These are phyloP conservation scores for Acrocephalus arundinaceus DNA, from an alignment of 2,113 vertebrate genomes.

Conservation along the genomic window DNA sequence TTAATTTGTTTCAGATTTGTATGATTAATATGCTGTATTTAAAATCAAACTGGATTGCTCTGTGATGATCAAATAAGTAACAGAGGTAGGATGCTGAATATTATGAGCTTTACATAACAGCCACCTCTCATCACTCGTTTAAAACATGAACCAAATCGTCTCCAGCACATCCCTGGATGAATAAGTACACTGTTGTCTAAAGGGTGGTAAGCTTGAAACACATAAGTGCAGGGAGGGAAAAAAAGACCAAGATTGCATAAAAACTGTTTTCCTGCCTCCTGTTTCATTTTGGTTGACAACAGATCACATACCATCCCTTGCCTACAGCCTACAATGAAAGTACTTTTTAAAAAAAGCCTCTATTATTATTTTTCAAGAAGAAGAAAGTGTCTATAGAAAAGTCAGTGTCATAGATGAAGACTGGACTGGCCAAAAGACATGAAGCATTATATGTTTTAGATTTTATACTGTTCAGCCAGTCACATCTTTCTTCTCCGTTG, in stretches of 20 bases:
- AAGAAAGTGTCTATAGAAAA: not conserved
- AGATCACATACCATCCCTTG: not conserved
- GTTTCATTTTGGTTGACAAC: not conserved
- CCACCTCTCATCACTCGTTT: not conserved
- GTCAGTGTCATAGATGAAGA: not conserved
- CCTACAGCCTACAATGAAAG: not conserved
- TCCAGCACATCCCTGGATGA: not conserved
- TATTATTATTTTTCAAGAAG: not conserved
- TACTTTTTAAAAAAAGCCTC: accelerated
- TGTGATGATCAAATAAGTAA: not conserved
- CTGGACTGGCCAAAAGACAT: not conserved
- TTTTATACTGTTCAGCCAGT: not conserved
- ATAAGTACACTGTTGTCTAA: not conserved
- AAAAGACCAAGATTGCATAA: not conserved
- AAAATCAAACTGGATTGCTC: not conserved
- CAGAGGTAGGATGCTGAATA: not conserved
- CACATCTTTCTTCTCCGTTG: not conserved
- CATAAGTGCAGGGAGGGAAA: not conserved
- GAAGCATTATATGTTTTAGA: not conserved
- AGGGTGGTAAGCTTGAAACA: not conserved
- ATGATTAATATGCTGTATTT: not conserved
- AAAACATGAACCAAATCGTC: not conserved
- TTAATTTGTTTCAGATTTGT: not conserved
- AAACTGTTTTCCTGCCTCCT: not conserved
- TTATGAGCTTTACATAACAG: not conserved